A percentile compares a stretch with the other conserved stretches of the same genome.
phyloP scores from a whole-genome alignment of 2,113 vertebrate genomes.

The Suncus etruscus region DNA sequence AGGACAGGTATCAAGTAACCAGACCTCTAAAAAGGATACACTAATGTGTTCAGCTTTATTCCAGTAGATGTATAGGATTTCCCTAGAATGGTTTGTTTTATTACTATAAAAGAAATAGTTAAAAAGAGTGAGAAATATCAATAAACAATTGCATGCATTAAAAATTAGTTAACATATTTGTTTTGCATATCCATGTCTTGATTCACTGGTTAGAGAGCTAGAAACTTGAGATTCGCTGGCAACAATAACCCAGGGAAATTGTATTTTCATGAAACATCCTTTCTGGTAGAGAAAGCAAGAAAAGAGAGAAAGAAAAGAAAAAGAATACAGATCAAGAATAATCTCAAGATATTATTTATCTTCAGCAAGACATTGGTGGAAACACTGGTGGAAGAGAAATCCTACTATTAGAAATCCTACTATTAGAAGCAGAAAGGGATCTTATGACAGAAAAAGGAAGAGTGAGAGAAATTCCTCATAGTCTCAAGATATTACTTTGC shows the following conservation, averaged over 20 bases:
- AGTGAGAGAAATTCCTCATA: not conserved
- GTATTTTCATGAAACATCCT: not conserved
- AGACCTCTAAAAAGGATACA: not conserved
- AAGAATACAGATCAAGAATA: not conserved
- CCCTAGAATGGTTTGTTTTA: not conserved
- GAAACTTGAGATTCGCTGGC: not conserved
- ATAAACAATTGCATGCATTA: not conserved
- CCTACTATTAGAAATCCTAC: not conserved
- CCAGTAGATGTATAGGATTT: not conserved
- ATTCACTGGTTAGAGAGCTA: not conserved
- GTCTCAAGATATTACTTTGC: not conserved
- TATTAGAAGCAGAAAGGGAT: constrained; percentile 25
- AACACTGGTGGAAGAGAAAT: not conserved
- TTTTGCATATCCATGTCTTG: too few species aligned
- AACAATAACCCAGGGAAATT: not conserved
- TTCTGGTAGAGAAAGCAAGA: not conserved
- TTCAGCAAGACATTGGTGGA: not conserved
- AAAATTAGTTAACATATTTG: too few species aligned
- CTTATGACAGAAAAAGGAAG: not conserved
- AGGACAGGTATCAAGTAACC: not conserved
- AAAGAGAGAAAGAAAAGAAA: not conserved
- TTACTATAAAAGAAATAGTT: constrained; percentile 2
- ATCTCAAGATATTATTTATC: not conserved
- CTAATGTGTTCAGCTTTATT: not conserved
- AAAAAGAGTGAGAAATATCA: not conserved